Evolutionary conservation across 2,113 vertebrate genomes (phyloP), one percentile per base, ranked within the genome.

Genomic region (Cinclus cinclus): DNA sequence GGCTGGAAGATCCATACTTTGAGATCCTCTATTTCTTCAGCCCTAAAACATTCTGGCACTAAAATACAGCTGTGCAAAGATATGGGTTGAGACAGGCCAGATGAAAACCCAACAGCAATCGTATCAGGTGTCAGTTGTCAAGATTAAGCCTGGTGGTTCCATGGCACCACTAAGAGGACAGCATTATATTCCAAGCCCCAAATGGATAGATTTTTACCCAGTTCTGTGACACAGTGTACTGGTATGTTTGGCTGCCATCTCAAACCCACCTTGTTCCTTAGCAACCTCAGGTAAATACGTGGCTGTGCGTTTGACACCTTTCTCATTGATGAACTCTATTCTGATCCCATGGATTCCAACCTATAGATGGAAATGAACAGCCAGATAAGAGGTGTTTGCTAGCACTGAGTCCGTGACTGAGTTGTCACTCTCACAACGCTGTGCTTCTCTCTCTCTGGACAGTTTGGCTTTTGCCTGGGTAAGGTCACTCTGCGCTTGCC

Each of bases 201-300:
- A 63, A 64, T 14, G 0, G 47, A 73, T 0, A 74, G 76, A 63
- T 50, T 69, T 80, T 96, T 88, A 91, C 89, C 85, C 92, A 80
- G 4, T 42, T 92, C 82, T 92, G 86, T 90, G 90, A 87, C 69
- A 90, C 30, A 75, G 37, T 10, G 27, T 76, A 49, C 33, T 79
- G 86, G 60, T n/a, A 9, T 15, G 30, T 83, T 89, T 74, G 89
- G 82, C 82, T 96, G 93, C 91, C 90, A 91, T 92, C 86, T 95
- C 91, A 92, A 96, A 97, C 97, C 96, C 95, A 98, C 98, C 98
- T 98, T 98, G 98, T 97, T 98, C 98, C 97, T 98, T 98, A 97
- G 98, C 98, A 97, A 98, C 98, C 97, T 98, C 98, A 97, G 98
- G 98, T 97, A 98, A 98, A 49, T 98, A 98, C 65, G 98, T 98